Evolutionary conservation across 2,797 vertebrate genomes (phyloP).

Genomic region (Allobates femoralis): DNA sequence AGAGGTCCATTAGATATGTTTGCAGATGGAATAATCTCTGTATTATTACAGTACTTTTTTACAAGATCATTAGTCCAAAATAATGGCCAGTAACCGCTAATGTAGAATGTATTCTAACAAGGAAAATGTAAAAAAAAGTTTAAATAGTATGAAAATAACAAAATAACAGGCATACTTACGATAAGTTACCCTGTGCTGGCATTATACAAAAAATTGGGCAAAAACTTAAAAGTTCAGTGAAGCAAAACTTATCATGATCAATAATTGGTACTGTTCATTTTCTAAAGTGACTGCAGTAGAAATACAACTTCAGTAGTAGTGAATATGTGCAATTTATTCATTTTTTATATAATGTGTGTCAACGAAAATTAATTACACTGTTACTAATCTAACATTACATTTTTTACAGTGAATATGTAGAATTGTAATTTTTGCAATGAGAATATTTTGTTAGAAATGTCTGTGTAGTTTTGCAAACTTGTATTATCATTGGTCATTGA

Average conservation of each 20-base stretch:
- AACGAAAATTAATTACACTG: not conserved
- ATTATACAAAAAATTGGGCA: too few relatives aligned
- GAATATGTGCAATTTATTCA: not conserved
- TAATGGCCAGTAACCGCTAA: not conserved
- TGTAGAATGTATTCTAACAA: not conserved
- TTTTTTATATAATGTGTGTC: not conserved
- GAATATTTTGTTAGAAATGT: not conserved
- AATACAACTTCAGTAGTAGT: not conserved
- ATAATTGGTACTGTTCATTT: not conserved
- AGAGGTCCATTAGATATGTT: not conserved
- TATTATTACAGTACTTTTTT: not conserved
- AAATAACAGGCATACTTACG: not conserved
- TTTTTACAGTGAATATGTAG: not conserved
- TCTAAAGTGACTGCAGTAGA: not conserved
- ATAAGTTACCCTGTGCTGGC: too few relatives aligned
- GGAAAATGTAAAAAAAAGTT: not conserved
- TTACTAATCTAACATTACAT: not conserved
- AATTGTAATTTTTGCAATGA: not conserved
- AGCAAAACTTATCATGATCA: not conserved
- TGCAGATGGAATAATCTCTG: not conserved
- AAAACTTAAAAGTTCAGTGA: not conserved
- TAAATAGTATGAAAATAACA: not conserved
- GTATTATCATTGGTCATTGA: not conserved
- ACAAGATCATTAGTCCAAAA: not conserved
- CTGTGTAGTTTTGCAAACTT: not conserved